A percentile compares a stretch with the other conserved stretches of the same genome.
Conservation (phyloP, 2,113 vertebrate species). For the Oryzias woworae region DNA sequence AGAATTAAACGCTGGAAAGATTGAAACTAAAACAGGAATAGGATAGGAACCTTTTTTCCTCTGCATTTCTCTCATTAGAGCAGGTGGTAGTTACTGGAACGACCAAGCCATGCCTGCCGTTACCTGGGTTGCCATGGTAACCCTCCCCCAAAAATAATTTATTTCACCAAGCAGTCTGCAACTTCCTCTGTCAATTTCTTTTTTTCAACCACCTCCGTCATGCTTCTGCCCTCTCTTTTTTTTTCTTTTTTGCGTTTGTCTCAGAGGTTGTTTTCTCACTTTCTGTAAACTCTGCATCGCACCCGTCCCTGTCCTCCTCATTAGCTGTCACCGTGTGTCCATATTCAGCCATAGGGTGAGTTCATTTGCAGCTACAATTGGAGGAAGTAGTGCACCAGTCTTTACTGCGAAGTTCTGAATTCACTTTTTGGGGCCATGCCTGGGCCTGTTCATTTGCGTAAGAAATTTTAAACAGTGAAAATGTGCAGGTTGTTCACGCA, state of each 20-base stretch:
- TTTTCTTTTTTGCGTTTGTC: background rate
- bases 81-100: constrained; percentile 38
- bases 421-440: constrained; percentile 23
- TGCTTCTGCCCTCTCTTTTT: constrained; percentile 1
- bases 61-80: constrained; percentile 16
- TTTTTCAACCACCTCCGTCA: constrained; percentile 1
- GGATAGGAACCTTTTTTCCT: constrained; percentile 10
- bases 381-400: constrained; percentile 56
- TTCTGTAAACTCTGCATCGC: constrained; percentile 20
- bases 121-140: constrained; percentile 69
- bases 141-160: constrained; percentile 58
- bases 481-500: background rate
- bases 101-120: constrained; percentile 51
- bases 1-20: too few species aligned
- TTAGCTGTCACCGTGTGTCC: constrained; percentile 53
- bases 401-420: constrained; percentile 33
- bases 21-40: too few species aligned
- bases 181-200: constrained; percentile 31
- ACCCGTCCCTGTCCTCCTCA: constrained; percentile 46
- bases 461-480: background rate
- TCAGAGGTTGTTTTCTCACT: background rate
- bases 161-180: constrained; percentile 67
- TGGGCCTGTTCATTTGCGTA: constrained; percentile 5
- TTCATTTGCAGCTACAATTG: constrained; percentile 58
- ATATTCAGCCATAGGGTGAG: constrained; percentile 45